Conservation (phyloP, 2,888 invertebrate species). For the Hermaeophaga mercurialis region DNA sequence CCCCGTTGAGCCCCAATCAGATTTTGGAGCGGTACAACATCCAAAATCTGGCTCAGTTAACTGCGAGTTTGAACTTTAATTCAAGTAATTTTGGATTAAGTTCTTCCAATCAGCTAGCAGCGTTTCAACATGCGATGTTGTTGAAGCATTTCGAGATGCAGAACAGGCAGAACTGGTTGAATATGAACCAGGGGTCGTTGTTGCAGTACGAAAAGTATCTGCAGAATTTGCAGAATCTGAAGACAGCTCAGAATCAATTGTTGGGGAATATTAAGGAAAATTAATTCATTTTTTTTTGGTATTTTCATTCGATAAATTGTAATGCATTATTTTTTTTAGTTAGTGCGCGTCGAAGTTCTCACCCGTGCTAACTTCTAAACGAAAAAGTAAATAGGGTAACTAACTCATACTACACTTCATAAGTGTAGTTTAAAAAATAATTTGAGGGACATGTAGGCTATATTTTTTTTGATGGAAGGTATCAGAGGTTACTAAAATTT, state of each 20-base stretch:
- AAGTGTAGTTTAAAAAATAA: too few relatives aligned
- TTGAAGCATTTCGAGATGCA: slow-evolving; percentile 55
- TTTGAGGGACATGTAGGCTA: too few relatives aligned
- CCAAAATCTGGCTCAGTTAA: slow-evolving; percentile 55
- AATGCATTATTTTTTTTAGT: too few relatives aligned
- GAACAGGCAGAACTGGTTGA: slow-evolving; percentile 54
- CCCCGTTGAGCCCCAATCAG: slow-evolving; percentile 49
- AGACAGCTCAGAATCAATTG: slow-evolving; percentile 42
- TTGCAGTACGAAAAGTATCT: slow-evolving; percentile 56
- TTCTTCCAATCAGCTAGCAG: slow-evolving; percentile 45
- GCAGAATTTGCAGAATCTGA: slow-evolving; percentile 53
- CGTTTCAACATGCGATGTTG: slow-evolving; percentile 55
- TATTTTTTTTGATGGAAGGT: too few relatives aligned
- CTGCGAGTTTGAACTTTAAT: slow-evolving; percentile 54
- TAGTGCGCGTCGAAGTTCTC: too few relatives aligned
- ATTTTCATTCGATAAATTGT: too few relatives aligned
- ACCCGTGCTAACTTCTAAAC: too few relatives aligned
- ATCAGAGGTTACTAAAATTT: too few relatives aligned
- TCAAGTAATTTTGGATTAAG: slow-evolving; percentile 40
- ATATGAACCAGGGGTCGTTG: slow-evolving; percentile 48
- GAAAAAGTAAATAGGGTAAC: too few relatives aligned
- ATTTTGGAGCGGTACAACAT: slow-evolving; percentile 56
- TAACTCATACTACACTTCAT: too few relatives aligned
- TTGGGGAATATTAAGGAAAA: slow-evolving; percentile 48
- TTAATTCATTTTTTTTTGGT: slow-evolving; percentile 40